A percentile compares a stretch with the other conserved stretches of the same genome.
These are phyloP conservation scores for Eupeodes luniger DNA, from an alignment of 2,888 invertebrate genomes.

Conservation along the genomic window DNA sequence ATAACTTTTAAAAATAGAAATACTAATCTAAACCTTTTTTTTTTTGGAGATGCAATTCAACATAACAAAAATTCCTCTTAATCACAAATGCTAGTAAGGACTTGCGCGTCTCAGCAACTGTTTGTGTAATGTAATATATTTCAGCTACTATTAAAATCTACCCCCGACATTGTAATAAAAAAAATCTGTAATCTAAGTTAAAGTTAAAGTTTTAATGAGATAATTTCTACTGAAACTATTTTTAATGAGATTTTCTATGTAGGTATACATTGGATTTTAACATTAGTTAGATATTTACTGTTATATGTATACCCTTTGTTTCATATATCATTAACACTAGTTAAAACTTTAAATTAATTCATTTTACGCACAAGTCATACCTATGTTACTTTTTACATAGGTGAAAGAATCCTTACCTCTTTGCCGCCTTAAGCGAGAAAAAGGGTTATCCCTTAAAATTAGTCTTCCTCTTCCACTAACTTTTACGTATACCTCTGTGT, in stretches of 20 bases:
- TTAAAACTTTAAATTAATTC: constrained; percentile 33
- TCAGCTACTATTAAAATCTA: no score
- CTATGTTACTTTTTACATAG: neutral
- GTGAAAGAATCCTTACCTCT: neutral
- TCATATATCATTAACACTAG: constrained; percentile 19
- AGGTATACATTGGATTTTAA: neutral
- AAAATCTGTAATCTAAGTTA: neutral
- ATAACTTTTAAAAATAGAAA: no score
- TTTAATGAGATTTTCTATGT: neutral
- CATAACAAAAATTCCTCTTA: no score
- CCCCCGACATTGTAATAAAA: no score
- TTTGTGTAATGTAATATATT: no score
- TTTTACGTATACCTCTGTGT: neutral
- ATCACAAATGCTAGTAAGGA: no score
- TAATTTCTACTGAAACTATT: neutral
- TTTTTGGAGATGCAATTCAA: no score
- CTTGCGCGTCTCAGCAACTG: no score
- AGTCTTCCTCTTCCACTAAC: neutral
- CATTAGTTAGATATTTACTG: neutral
- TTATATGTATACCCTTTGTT: neutral
- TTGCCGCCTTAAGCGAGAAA: constrained; percentile 11
- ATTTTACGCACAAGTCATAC: neutral
- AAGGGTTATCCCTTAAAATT: neutral
- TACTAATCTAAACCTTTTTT: no score
- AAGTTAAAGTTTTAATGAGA: constrained; percentile 6